These are phyloP conservation scores for Labeo rohita DNA, from an alignment of 2,113 vertebrate genomes.

Conservation along the genomic window DNA sequence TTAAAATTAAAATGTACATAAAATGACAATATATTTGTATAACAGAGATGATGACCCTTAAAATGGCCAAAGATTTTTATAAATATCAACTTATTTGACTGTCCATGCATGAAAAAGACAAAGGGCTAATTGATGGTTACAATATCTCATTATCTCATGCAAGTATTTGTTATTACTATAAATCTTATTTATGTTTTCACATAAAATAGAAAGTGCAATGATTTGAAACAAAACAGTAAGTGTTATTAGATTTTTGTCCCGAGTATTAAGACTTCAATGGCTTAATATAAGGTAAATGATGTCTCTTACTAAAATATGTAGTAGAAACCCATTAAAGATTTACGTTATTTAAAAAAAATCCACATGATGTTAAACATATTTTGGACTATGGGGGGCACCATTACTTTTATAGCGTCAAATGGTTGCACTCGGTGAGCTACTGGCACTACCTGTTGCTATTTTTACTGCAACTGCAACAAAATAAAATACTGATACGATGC, in stretches of 20 bases:
- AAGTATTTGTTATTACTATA: background rate
- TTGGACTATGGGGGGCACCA: too few species aligned
- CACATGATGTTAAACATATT: too few species aligned
- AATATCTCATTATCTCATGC: background rate
- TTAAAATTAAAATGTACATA: background rate
- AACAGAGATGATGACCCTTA: constrained; percentile 5
- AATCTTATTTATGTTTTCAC: background rate
- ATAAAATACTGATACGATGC: too few species aligned
- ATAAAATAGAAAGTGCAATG: constrained; percentile 6
- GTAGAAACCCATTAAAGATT: too few species aligned
- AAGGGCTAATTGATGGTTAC: constrained; percentile 17
- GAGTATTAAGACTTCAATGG: too few species aligned
- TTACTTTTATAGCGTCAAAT: too few species aligned
- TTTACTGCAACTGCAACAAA: too few species aligned
- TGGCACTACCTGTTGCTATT: too few species aligned
- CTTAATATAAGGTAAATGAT: too few species aligned
- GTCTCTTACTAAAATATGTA: too few species aligned
- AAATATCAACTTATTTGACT: constrained; percentile 16
- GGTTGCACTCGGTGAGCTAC: too few species aligned
- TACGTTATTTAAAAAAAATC: too few species aligned
- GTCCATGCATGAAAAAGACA: background rate
- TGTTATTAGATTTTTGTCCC: background rate
- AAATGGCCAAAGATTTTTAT: background rate
- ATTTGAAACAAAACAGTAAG: background rate
- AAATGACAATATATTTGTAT: constrained; percentile 1